These are phyloP conservation scores for Gymnocephalus cernua DNA, from an alignment of 2,113 vertebrate species.

Conservation along the genomic window DNA sequence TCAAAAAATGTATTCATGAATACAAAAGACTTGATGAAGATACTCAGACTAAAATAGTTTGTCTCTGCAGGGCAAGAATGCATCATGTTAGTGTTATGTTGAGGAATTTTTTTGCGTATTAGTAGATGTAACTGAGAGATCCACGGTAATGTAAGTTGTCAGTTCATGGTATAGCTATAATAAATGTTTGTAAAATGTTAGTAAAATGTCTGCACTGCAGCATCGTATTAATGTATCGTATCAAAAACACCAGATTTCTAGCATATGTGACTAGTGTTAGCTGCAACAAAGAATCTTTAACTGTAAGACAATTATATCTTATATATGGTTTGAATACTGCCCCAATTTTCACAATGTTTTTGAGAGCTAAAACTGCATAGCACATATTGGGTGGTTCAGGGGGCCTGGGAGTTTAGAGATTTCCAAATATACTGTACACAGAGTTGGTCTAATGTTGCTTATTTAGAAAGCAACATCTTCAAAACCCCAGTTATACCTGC, in stretches of 20 bases:
- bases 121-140: not conserved
- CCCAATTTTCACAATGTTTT: too few species aligned
- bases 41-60: not conserved
- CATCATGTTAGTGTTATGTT: not conserved
- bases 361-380: not conserved
- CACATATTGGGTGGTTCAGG: not conserved
- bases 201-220: not conserved
- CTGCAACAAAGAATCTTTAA: not conserved
- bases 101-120: not conserved
- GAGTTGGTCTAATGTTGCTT: not conserved
- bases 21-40: not conserved
- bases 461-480: not conserved
- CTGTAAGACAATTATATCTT: not conserved
- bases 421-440: not conserved
- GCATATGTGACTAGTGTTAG: not conserved
- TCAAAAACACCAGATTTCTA: not conserved
- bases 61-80: not conserved
- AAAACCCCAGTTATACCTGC: not conserved
- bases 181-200: not conserved
- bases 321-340: not conserved
- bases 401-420: not conserved
- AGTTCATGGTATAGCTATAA: not conserved
- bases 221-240: not conserved
- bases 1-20: conserved; percentile 3
- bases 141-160: not conserved